Evolutionary conservation across 1,140 invertebrate species (phyloP), one percentile per base, ranked within the genome.

Genomic region (Thaumetopoea pityocampa): DNA sequence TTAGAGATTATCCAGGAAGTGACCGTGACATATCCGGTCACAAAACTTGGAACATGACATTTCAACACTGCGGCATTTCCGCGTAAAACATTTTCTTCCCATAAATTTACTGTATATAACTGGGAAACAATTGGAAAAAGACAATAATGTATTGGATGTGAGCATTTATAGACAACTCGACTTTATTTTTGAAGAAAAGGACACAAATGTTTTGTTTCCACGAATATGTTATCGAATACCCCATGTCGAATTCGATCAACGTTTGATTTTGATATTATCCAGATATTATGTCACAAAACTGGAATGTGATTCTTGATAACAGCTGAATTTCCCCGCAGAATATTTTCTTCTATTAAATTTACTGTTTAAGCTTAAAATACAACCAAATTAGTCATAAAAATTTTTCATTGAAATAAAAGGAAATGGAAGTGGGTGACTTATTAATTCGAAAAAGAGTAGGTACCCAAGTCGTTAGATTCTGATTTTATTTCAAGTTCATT

Each of bases 271-370:
- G 61, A 76, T 44, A 79, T 73, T 42, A 95, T 86, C 94, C 94
- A 96, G 67, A 85, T 93, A 96, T 88, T 96, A 94, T 57, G 92
- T 92, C 40, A 96, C 94, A 86, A 95, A 96, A 86, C 93, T 95
- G 95, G 94, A 79, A 96, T 94, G 85, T 95, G 92, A 88, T 94
- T 96, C 87, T 95, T 95, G 65, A 96, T 88, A 67, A 96, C 92
- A 50, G 93, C 94, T 55, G 92, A 91, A 83, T 96, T 96, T 51
- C 94, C 94, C 61, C 92, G 90, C 56, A 96, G 88, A 43, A 96
- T 94, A 79, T 94, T 93, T 85, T 96, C 94, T 77, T 95, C 94
- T 92, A 95, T 94, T 66, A 95, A 90, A 87, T 94, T 94, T 60
- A 94, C 91, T 54, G 92, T 92, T 84, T 96, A 97, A 43, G 89